Percentiles rank a stretch among this genome's conserved stretches.
Conservation (phyloP, 2,797 vertebrate genomes). For the Eulemur mongoz region DNA sequence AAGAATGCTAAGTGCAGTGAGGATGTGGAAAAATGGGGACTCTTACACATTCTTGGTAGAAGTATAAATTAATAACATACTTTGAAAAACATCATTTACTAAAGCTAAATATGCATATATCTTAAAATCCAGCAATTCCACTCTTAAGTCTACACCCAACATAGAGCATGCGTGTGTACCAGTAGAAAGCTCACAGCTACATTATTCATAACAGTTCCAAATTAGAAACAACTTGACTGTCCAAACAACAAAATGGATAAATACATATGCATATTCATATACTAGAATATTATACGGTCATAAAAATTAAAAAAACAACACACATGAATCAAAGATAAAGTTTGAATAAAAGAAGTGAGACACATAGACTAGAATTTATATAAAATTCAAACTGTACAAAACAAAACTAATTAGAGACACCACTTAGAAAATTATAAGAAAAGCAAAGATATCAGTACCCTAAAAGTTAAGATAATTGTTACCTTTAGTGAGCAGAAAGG, state of each 20-base stretch:
- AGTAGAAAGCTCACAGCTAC: neutral
- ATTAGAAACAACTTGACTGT: neutral
- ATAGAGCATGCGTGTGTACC: neutral
- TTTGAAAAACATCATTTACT: neutral
- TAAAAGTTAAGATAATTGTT: neutral
- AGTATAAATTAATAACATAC: neutral
- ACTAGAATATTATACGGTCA: too few relatives aligned
- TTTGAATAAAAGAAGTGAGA: neutral
- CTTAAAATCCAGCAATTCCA: neutral
- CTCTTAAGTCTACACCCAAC: neutral
- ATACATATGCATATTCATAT: neutral
- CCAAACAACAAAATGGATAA: neutral
- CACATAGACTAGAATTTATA: neutral
- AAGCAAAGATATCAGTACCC: neutral
- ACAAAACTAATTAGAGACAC: neutral
- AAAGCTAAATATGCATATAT: neutral
- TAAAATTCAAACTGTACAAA: neutral
- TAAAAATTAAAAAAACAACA: neutral
- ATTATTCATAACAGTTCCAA: too few relatives aligned
- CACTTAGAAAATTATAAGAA: neutral
- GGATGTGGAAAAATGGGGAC: neutral
- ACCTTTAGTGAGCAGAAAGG: neutral
- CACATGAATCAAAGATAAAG: neutral
- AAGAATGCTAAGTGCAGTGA: neutral
- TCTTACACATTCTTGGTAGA: neutral